These are phyloP conservation scores for Carollia perspicillata DNA, from an alignment of 2,113 vertebrate genomes.

Conservation along the genomic window DNA sequence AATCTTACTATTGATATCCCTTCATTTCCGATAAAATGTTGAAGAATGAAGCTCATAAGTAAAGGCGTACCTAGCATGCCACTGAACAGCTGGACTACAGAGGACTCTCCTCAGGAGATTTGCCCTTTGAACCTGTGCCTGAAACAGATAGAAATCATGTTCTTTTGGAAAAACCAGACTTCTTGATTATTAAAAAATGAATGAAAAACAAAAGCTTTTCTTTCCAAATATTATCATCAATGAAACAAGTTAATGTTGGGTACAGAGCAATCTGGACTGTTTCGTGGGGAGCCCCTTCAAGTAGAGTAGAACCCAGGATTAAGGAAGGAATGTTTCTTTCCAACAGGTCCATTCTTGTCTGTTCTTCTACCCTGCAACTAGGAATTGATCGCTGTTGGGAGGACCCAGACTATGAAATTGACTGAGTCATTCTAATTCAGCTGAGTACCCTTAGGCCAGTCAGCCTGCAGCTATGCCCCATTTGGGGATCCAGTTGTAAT, in stretches of 20 bases:
- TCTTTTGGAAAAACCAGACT: not conserved
- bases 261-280: not conserved
- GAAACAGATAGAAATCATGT: not conserved
- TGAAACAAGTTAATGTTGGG: not conserved
- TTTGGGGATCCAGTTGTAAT: not conserved
- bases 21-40: not conserved
- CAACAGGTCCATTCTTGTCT: not conserved
- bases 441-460: not conserved
- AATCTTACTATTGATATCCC: not conserved
- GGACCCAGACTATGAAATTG: not conserved
- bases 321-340: not conserved
- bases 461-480: not conserved
- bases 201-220: not conserved
- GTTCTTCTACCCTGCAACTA: not conserved
- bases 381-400: fast-evolving
- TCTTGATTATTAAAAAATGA: not conserved
- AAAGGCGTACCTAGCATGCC: not conserved
- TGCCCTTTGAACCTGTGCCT: not conserved
- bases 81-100: not conserved
- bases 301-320: not conserved
- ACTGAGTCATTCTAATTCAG: not conserved
- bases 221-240: not conserved
- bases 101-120: not conserved
- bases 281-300: not conserved
- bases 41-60: not conserved